Evolutionary conservation across 2,113 vertebrate genomes (phyloP).

Genomic region (Delphinapterus leucas): DNA sequence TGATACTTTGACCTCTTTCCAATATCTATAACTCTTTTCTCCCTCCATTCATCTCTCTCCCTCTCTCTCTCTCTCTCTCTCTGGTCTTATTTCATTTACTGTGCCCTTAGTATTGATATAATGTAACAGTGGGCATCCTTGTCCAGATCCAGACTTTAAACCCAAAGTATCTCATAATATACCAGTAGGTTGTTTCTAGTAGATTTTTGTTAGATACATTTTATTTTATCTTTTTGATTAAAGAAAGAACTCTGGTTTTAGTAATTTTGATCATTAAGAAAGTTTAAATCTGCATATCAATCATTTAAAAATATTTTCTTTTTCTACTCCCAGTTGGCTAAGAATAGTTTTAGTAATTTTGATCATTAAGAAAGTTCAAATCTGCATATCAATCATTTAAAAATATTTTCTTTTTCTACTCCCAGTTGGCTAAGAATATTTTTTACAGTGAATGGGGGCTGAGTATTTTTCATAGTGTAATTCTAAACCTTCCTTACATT

Average conservation of each 20-base stretch:
- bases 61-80: too few species aligned
- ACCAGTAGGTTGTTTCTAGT: not conserved
- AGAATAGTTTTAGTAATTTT: conserved; percentile 85
- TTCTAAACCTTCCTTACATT: not conserved
- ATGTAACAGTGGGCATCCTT: not conserved
- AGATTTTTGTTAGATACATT: not conserved
- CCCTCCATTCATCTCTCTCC: not conserved
- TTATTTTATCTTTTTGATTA: conserved; percentile 80
- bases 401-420: conserved; percentile 82
- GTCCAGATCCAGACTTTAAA: not conserved
- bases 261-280: conserved; percentile 92
- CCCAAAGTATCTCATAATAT: not conserved
- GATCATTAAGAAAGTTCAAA: conserved; percentile 93
- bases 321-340: too few species aligned
- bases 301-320: conserved; percentile 90
- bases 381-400: conserved; percentile 92
- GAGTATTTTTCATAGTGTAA: not conserved
- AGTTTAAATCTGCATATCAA: conserved; percentile 93
- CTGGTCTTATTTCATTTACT: not conserved
- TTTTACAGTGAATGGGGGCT: not conserved
- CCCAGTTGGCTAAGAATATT: not conserved
- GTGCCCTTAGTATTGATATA: not conserved
- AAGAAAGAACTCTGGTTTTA: conserved; percentile 91
- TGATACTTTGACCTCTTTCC: not conserved
- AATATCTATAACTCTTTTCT: not conserved